Evolutionary conservation across 2,888 invertebrate genomes (phyloP).

Genomic region (Drosophila robusta): DNA sequence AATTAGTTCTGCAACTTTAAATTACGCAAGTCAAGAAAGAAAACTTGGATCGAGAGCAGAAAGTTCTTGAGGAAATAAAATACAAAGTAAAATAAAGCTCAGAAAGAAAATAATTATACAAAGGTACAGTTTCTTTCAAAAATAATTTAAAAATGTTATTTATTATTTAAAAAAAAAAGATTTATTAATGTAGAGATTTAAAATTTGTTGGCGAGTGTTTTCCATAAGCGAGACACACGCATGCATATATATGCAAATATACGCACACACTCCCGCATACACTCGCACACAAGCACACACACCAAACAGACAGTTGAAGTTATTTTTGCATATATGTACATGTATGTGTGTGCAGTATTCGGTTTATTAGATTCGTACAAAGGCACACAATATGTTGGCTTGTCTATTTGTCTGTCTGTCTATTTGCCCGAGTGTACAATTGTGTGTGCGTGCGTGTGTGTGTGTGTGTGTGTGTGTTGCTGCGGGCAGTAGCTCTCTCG

Average conservation of each 20-base stretch:
- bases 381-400: conserved; percentile 73
- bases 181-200: too few relatives aligned
- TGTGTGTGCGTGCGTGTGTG: conserved; percentile 34
- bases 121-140: too few relatives aligned
- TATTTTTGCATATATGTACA: conserved; percentile 63
- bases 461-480: conserved; percentile 22
- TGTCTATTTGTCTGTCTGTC: conserved; percentile 48
- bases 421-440: conserved; percentile 31
- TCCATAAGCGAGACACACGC: conserved; percentile 38
- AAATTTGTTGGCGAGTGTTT: conserved; percentile 56
- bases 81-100: too few relatives aligned
- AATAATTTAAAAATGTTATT: too few relatives aligned
- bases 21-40: too few relatives aligned
- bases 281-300: conserved; percentile 8
- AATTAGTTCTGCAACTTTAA: too few relatives aligned
- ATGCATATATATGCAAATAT: conserved; percentile 35
- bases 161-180: too few relatives aligned
- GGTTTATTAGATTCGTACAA: conserved; percentile 79
- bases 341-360: conserved; percentile 56
- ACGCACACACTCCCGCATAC: conserved; percentile 25
- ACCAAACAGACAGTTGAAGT: conserved; percentile 53
- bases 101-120: too few relatives aligned
- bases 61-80: too few relatives aligned
- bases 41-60: too few relatives aligned
- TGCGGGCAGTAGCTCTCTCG: conserved; percentile 44